These are phyloP conservation scores for Sisyra nigra DNA, from an alignment of 2,888 invertebrate species.

Conservation along the genomic window DNA sequence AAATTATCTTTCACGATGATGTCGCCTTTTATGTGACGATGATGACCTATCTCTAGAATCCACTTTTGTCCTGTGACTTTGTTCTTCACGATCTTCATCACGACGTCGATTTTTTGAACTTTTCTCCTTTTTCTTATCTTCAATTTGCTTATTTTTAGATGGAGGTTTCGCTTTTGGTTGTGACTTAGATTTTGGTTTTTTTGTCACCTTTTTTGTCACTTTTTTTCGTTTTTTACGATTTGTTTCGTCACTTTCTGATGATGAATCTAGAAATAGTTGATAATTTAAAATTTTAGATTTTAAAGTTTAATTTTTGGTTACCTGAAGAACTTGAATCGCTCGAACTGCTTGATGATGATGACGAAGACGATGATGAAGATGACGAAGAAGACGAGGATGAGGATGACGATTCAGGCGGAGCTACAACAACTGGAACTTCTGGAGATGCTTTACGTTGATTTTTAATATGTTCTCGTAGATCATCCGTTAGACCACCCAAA, in stretches of 20 bases:
- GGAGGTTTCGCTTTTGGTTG: conserved; percentile 3
- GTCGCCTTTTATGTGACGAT: conserved; percentile 7
- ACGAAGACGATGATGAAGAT: conserved; percentile 7
- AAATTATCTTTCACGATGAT: conserved; percentile 10
- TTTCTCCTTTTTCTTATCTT: conserved; percentile 6
- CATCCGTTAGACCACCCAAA: conserved; percentile 89
- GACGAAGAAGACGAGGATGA: conserved; percentile 10
- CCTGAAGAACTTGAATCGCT: conserved; percentile 9
- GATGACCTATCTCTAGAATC: conserved; percentile 12
- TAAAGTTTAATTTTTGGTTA: too few relatives aligned
- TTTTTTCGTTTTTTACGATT: conserved; percentile 11
- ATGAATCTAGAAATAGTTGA: too few relatives aligned
- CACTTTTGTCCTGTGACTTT: conserved; percentile 12
- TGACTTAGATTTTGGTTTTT: conserved; percentile 10
- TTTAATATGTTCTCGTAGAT: conserved; percentile 76
- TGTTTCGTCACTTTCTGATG: conserved; percentile 15
- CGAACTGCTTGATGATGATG: conserved; percentile 21
- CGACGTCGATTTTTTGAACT: conserved; percentile 13
- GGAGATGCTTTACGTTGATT: conserved; percentile 34
- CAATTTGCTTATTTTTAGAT: too few relatives aligned
- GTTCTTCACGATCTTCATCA: conserved; percentile 8
- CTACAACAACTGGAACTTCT: conserved; percentile 22
- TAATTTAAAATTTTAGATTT: too few relatives aligned
- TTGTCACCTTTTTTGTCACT: conserved; percentile 7
- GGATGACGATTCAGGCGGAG: neutral